These are phyloP conservation scores for Xerus rutilus DNA, from an alignment of 2,797 vertebrate species.

Conservation along the genomic window DNA sequence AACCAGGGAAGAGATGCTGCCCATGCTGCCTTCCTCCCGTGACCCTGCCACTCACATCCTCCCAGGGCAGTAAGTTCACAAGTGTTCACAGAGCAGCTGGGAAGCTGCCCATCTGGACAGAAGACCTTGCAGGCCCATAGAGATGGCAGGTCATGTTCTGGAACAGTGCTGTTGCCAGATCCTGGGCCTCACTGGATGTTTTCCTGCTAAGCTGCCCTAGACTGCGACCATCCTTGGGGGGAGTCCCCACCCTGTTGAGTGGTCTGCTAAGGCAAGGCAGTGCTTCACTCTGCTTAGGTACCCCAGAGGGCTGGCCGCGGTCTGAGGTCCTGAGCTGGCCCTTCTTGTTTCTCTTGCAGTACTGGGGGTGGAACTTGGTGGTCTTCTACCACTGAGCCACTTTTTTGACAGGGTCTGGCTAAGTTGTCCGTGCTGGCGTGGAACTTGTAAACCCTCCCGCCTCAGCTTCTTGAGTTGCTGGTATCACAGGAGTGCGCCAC, in stretches of 20 bases:
- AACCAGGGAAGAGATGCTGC: no score
- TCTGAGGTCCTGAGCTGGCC: background rate
- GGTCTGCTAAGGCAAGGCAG: background rate
- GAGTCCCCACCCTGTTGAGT: background rate
- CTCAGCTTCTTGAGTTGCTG: no score
- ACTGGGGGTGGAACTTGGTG: no score
- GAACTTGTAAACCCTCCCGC: no score
- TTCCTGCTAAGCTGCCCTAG: background rate
- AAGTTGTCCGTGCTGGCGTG: no score
- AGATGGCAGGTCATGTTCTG: background rate
- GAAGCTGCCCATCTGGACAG: background rate
- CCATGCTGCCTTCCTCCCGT: fast-evolving
- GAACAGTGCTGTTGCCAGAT: background rate
- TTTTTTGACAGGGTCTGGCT: no score
- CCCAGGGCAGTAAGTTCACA: background rate
- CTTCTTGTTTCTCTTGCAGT: no score
- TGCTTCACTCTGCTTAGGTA: fast-evolving
- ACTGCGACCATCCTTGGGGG: background rate
- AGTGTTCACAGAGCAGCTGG: fast-evolving
- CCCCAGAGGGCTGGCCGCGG: background rate
- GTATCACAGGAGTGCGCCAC: no score
- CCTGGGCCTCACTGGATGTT: background rate
- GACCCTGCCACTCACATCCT: fast-evolving
- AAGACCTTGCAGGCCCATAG: fast-evolving
- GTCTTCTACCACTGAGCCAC: no score